Evolutionary conservation across 2,113 vertebrate genomes (phyloP).

Genomic region (Crotalus viridis): DNA sequence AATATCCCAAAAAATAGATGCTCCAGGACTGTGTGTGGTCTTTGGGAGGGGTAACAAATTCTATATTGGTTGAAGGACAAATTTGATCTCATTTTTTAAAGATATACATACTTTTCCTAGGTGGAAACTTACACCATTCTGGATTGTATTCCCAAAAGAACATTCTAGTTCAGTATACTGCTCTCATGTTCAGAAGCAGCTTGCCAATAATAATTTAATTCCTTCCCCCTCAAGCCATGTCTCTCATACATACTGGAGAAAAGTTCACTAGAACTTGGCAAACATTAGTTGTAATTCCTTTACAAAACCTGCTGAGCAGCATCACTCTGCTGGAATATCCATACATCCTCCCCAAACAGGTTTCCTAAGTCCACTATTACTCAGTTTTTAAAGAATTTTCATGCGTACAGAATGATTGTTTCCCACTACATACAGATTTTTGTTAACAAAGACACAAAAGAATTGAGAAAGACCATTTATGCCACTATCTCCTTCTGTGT

Average conservation of each 20-base stretch:
- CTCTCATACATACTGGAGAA: background rate
- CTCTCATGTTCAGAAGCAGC: background rate
- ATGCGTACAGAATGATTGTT: background rate
- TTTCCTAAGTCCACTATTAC: background rate
- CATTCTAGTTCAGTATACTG: background rate
- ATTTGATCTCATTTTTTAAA: background rate
- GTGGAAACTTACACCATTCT: background rate
- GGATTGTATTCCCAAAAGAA: background rate
- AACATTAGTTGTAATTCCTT: background rate
- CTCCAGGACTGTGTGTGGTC: background rate
- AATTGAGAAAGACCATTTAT: background rate
- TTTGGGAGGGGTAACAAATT: background rate
- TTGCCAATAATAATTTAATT: constrained; percentile 3
- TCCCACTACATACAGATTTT: background rate
- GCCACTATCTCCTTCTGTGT: background rate
- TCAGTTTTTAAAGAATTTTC: background rate
- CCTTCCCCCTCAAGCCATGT: background rate
- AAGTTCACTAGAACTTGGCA: background rate
- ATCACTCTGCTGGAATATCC: background rate
- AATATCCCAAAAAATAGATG: background rate
- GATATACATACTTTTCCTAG: background rate
- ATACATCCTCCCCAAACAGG: background rate
- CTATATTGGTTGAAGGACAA: background rate
- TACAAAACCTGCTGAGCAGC: background rate
- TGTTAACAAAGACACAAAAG: background rate